Conservation (phyloP, 1,140 invertebrate species). For the Mya arenaria region DNA sequence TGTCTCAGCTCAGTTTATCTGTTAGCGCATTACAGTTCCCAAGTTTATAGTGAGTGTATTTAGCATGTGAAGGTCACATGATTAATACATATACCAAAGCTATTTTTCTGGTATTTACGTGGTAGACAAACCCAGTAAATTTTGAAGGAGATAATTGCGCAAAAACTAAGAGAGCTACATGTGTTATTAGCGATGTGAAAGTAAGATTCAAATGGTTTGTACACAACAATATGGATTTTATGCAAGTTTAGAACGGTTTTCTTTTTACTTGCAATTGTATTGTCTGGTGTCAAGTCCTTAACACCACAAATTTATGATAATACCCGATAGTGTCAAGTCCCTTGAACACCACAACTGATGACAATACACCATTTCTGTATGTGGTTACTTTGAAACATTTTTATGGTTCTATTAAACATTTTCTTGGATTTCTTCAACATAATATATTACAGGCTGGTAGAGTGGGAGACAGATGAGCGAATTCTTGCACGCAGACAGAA, state of each 20-base stretch:
- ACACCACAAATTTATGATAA: too few relatives aligned
- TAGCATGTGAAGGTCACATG: neutral
- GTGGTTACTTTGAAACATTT: neutral
- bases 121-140: neutral
- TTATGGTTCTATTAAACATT: neutral
- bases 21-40: too few relatives aligned
- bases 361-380: neutral
- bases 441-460: conserved; percentile 4
- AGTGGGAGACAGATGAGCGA: conserved; percentile 85
- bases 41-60: neutral
- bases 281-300: too few relatives aligned
- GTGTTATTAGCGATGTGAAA: too few relatives aligned
- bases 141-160: neutral
- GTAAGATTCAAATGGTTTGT: too few relatives aligned
- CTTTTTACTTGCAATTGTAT: too few relatives aligned
- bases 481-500: conserved; percentile 91
- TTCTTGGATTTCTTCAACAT: neutral
- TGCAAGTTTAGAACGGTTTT: too few relatives aligned
- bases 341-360: neutral
- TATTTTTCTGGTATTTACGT: neutral
- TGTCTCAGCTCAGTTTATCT: too few relatives aligned
- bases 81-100: neutral
- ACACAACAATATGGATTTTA: too few relatives aligned
- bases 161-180: too few relatives aligned
- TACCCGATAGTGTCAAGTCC: neutral